phyloP scores from a whole-genome alignment of 2,797 vertebrate species.

The Pitangus sulphuratus region DNA sequence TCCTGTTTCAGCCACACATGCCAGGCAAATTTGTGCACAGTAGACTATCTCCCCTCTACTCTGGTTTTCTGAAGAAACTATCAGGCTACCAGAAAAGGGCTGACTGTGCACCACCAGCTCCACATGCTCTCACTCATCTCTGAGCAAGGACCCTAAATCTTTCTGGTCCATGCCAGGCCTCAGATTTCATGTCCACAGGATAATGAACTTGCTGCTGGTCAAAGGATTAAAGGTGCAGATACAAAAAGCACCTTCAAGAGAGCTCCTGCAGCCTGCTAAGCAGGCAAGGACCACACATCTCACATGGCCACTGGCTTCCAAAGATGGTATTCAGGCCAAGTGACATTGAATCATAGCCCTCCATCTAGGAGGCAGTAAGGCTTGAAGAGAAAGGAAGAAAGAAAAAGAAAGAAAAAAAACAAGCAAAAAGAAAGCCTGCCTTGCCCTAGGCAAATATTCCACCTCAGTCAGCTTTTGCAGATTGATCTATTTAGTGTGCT shows the following conservation, averaged over 20 bases:
- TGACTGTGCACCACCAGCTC: neutral
- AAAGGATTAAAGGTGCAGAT: neutral
- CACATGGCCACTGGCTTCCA: neutral
- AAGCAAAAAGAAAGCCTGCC: neutral
- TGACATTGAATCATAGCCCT: neutral
- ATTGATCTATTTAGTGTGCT: neutral
- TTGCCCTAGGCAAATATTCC: conserved; percentile 33
- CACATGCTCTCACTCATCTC: neutral
- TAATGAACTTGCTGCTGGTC: neutral
- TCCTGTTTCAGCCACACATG: neutral
- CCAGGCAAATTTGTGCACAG: neutral
- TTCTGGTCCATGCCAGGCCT: neutral
- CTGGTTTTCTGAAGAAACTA: neutral
- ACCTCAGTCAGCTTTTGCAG: neutral
- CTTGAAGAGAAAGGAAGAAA: neutral
- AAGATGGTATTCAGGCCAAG: neutral
- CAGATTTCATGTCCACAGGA: neutral
- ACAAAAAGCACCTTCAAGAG: neutral
- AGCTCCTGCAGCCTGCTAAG: neutral
- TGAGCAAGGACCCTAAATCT: neutral
- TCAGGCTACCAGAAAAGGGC: neutral
- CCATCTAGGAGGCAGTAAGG: neutral
- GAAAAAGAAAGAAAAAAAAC: neutral
- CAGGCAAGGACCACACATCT: neutral
- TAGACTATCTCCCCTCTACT: neutral